These are phyloP conservation scores for Papilio dardanus DNA, from an alignment of 1,140 invertebrate species.

Conservation along the genomic window DNA sequence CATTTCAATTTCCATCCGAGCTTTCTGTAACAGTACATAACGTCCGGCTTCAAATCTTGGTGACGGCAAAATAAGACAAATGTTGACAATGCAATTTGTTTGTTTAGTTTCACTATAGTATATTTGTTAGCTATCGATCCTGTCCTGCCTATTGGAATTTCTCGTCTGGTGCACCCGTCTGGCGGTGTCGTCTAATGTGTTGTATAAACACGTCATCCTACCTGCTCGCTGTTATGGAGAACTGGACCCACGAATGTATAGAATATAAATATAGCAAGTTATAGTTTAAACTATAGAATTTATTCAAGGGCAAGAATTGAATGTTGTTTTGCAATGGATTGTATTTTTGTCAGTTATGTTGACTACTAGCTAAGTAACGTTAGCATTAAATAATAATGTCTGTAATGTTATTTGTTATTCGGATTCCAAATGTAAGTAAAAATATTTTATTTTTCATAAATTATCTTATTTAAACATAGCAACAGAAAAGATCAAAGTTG, in stretches of 20 bases:
- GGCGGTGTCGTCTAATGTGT: background rate
- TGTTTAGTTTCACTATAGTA: background rate
- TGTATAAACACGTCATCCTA: background rate
- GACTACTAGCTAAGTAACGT: too few relatives aligned
- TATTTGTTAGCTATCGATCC: background rate
- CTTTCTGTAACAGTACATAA: background rate
- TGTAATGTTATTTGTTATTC: too few relatives aligned
- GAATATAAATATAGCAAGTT: background rate
- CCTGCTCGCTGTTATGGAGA: background rate
- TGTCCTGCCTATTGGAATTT: constrained; percentile 4
- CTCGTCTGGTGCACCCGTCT: constrained; percentile 3
- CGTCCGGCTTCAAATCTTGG: background rate
- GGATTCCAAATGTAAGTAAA: too few relatives aligned
- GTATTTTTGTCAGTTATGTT: too few relatives aligned
- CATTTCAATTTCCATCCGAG: background rate
- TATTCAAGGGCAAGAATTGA: background rate
- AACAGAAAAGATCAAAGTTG: background rate
- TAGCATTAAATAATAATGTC: too few relatives aligned
- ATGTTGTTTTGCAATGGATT: too few relatives aligned
- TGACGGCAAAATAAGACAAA: background rate
- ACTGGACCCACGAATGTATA: background rate
- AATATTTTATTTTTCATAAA: too few relatives aligned
- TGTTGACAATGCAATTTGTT: background rate
- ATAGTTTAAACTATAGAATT: background rate
- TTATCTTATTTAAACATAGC: background rate